A percentile compares a stretch with the other conserved stretches of the same genome.
Conservation (phyloP, 2,113 vertebrate species). For the Calonectris borealis region DNA sequence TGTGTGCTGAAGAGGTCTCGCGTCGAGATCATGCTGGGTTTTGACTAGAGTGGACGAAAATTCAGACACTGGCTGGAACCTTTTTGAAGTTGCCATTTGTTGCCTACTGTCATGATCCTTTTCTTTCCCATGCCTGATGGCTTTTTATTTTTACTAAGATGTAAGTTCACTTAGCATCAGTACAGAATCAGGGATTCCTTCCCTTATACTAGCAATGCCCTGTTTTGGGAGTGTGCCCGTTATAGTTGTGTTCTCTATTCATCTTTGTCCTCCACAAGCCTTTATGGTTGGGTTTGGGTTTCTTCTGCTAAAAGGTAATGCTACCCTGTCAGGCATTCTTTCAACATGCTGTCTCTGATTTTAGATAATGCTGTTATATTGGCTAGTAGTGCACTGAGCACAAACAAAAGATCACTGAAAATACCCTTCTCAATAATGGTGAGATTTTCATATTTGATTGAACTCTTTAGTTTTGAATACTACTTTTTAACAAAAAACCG, state of each 20-base stretch:
- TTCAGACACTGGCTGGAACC: neutral
- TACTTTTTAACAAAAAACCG: neutral
- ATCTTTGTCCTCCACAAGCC: neutral
- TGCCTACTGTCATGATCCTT: neutral
- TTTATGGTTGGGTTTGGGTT: neutral
- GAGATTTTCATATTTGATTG: neutral
- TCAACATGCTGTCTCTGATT: neutral
- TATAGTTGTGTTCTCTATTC: neutral
- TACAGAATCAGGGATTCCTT: neutral
- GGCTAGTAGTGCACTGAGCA: neutral
- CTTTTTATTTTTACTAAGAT: neutral
- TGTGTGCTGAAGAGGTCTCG: neutral
- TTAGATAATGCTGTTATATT: neutral
- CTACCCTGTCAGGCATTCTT: neutral
- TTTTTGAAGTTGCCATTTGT: neutral
- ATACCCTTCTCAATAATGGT: neutral
- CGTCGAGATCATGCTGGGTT: rapidly evolving
- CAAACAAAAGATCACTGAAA: neutral
- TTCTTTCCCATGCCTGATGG: neutral
- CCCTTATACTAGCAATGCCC: neutral
- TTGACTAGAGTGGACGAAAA: neutral
- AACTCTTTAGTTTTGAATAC: neutral
- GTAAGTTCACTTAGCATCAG: neutral
- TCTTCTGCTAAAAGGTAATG: neutral
- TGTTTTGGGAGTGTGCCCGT: neutral